Percentiles rank a stretch among this genome's conserved stretches.
Evolutionary conservation across 2,888 invertebrate genomes (phyloP).

Genomic region (Lutraria lutraria): DNA sequence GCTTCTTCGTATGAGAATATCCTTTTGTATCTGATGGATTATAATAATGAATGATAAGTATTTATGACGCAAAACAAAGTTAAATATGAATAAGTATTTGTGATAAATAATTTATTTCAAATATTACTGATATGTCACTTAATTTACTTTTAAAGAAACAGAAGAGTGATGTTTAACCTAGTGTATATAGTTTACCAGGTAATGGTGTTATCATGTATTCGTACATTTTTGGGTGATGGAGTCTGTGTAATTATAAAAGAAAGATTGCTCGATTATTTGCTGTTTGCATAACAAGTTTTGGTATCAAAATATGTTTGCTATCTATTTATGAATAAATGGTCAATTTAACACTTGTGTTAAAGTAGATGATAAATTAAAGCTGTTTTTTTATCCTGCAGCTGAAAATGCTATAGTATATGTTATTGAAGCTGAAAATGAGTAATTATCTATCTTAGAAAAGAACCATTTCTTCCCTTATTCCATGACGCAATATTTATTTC

Average conservation of each 20-base stretch:
- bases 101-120: not conserved
- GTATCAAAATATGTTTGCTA: not conserved
- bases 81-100: too few relatives aligned
- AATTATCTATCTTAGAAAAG: not conserved
- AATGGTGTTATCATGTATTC: constrained; percentile 11
- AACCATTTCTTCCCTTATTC: not conserved
- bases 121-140: not conserved
- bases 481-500: too few relatives aligned
- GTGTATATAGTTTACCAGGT: constrained; percentile 18
- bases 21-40: too few relatives aligned
- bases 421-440: too few relatives aligned
- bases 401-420: too few relatives aligned
- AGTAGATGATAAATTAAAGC: not conserved
- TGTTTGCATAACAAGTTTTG: not conserved
- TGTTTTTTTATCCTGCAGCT: not conserved
- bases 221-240: not conserved
- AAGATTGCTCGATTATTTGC: not conserved
- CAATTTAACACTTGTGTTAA: not conserved
- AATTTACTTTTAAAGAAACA: not conserved
- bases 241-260: not conserved
- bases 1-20: not conserved
- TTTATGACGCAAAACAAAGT: too few relatives aligned
- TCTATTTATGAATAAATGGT: not conserved
- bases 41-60: too few relatives aligned
- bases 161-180: not conserved